phyloP scores from a whole-genome alignment of 2,888 invertebrate genomes.

The Digitonthophagus gazella region DNA sequence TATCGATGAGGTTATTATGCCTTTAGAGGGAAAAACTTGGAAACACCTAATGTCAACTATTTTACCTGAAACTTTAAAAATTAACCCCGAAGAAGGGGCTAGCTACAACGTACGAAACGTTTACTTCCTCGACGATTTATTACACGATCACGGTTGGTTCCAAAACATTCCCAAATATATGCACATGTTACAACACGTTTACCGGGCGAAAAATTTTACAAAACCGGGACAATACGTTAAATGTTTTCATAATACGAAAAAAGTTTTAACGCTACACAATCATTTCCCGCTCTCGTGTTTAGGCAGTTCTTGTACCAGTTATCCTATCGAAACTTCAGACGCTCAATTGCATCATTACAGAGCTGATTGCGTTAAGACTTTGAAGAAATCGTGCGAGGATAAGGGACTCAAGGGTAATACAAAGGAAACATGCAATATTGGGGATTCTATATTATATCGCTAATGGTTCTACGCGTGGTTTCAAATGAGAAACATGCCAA shows the following conservation, averaged over 20 bases:
- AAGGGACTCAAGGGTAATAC: no score
- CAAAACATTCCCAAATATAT: conserved; percentile 77
- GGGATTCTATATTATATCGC: no score
- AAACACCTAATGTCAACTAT: conserved; percentile 69
- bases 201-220: conserved; percentile 86
- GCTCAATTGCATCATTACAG: conserved; percentile 94
- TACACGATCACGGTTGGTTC: conserved; percentile 74
- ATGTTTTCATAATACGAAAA: conserved; percentile 90
- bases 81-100: conserved; percentile 66
- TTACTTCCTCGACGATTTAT: conserved; percentile 85
- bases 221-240: conserved; percentile 92
- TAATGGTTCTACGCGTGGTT: no score
- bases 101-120: conserved; percentile 87
- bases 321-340: conserved; percentile 75
- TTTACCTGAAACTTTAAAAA: conserved; percentile 65
- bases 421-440: no score
- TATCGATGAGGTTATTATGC: conserved; percentile 94
- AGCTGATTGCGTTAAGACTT: conserved; percentile 84
- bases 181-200: conserved; percentile 93
- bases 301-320: conserved; percentile 79
- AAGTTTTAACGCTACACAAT: conserved; percentile 86
- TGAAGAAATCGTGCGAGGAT: conserved; percentile 81
- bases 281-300: conserved; percentile 89
- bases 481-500: not conserved
- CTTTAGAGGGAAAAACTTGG: conserved; percentile 73